Conservation (phyloP, 2,888 invertebrate genomes). For the Galeopsomyia nigrocyanea region DNA sequence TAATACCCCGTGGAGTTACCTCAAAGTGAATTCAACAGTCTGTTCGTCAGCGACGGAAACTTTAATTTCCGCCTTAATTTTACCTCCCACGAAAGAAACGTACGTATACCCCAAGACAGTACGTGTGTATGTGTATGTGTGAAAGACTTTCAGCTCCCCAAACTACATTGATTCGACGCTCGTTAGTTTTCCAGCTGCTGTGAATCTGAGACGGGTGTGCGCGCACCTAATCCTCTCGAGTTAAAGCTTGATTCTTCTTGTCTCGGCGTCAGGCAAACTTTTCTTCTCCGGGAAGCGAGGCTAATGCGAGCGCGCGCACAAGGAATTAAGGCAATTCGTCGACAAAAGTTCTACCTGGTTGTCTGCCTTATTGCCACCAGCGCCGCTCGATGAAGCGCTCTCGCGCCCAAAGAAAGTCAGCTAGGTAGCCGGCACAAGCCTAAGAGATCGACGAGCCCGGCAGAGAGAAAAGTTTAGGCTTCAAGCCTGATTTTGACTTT, state of each 20-base stretch:
- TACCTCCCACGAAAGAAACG: too few relatives aligned
- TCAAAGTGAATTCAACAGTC: too few relatives aligned
- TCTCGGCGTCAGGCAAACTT: slow-evolving; percentile 7
- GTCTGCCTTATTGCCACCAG: slow-evolving; percentile 28
- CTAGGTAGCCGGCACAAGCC: too few relatives aligned
- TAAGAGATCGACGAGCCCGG: too few relatives aligned
- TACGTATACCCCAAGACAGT: too few relatives aligned
- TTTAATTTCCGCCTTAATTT: too few relatives aligned
- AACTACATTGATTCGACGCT: not conserved
- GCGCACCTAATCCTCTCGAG: slow-evolving; percentile 31
- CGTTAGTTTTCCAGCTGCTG: slow-evolving; percentile 36
- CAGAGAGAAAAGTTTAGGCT: too few relatives aligned
- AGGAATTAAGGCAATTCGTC: slow-evolving; percentile 43
- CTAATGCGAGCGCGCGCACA: slow-evolving; percentile 18
- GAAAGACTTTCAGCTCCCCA: too few relatives aligned
- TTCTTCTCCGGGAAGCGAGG: slow-evolving; percentile 13
- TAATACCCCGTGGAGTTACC: too few relatives aligned
- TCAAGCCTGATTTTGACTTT: too few relatives aligned
- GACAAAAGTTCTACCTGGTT: slow-evolving; percentile 39
- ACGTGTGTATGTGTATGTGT: too few relatives aligned
- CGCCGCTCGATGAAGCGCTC: slow-evolving; percentile 5
- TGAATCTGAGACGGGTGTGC: slow-evolving; percentile 31
- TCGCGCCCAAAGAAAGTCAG: not conserved
- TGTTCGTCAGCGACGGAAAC: too few relatives aligned
- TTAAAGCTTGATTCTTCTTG: slow-evolving; percentile 44